phyloP scores from a whole-genome alignment of 2,113 vertebrate genomes.

The Pseudopodoces humilis region DNA sequence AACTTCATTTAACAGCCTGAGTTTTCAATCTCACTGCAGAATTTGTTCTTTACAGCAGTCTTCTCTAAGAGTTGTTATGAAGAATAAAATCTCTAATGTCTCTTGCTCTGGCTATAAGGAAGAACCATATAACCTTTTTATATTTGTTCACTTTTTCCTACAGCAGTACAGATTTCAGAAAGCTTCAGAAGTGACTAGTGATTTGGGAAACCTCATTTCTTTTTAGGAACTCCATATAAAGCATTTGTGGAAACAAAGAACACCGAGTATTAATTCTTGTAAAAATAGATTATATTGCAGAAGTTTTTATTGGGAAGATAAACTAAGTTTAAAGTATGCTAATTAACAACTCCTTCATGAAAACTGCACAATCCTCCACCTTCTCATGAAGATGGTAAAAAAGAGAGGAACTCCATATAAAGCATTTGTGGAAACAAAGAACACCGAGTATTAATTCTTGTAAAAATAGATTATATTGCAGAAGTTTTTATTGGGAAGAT shows the following conservation, averaged over 20 bases:
- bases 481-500: neutral
- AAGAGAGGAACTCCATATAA: neutral
- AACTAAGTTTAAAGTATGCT: neutral
- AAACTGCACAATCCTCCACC: neutral
- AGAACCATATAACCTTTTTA: neutral
- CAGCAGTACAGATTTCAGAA: neutral
- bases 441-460: neutral
- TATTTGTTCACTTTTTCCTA: neutral
- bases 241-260: neutral
- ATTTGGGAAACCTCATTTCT: neutral
- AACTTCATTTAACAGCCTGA: neutral
- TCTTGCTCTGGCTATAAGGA: neutral
- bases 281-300: neutral
- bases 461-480: neutral
- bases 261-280: neutral
- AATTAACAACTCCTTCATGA: neutral
- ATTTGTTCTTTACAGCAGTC: slow-evolving; percentile 5
- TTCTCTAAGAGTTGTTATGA: neutral
- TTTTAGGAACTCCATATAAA: neutral
- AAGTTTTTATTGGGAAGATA: neutral
- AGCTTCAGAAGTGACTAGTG: neutral
- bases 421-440: neutral
- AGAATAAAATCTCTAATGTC: neutral
- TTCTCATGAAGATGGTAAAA: rapidly evolving
- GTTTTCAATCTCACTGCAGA: neutral